Conservation (phyloP, 2,888 invertebrate genomes). For the Coelogynopora nodosa region DNA sequence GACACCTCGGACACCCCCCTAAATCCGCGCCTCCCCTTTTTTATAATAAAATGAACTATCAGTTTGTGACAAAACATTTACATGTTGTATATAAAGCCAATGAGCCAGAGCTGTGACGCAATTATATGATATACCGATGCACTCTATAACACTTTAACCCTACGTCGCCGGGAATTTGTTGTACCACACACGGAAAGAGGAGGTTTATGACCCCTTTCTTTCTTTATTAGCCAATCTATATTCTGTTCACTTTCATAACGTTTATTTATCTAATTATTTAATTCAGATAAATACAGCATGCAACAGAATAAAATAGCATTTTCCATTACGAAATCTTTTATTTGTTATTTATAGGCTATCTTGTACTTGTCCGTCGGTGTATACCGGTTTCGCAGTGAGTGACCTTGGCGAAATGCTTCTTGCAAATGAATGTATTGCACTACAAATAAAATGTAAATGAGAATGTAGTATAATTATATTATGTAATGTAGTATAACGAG, state of each 20-base stretch:
- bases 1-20: too few relatives aligned
- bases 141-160: too few relatives aligned
- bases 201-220: background rate
- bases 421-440: background rate
- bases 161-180: background rate
- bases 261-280: background rate
- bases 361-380: background rate
- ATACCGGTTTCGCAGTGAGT: background rate
- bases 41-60: too few relatives aligned
- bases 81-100: too few relatives aligned
- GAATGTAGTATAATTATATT: background rate
- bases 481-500: background rate
- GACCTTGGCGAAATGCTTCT: background rate
- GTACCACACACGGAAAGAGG: background rate
- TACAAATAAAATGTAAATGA: background rate
- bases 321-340: slow-evolving; percentile 11
- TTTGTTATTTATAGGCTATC: slow-evolving; percentile 18
- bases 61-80: too few relatives aligned
- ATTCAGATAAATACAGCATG: background rate
- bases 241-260: slow-evolving; percentile 15
- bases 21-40: too few relatives aligned
- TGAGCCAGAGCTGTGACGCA: too few relatives aligned
- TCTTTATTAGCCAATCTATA: slow-evolving; percentile 10
- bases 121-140: too few relatives aligned
- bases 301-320: slow-evolving; percentile 4